Percentiles rank a stretch among this genome's conserved stretches.
phyloP scores from a whole-genome alignment of 2,797 vertebrate genomes.

The Bothrops alternatus region DNA sequence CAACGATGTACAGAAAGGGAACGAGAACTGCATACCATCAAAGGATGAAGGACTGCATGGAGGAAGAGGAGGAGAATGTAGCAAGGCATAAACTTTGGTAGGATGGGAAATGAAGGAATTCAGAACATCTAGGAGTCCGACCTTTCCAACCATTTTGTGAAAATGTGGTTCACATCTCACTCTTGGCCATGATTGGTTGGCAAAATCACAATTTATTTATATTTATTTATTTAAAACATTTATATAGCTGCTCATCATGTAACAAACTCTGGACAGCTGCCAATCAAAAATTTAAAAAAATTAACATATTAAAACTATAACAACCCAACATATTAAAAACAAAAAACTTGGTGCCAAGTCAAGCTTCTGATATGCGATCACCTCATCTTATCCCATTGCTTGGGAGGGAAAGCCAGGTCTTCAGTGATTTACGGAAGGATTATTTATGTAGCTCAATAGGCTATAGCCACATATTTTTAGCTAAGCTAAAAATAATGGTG shows the following conservation, averaged over 20 bases:
- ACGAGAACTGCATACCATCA: slow-evolving; percentile 2
- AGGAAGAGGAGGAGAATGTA: neutral
- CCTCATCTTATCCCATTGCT: neutral
- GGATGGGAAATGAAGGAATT: slow-evolving; percentile 34
- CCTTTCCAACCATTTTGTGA: slow-evolving; percentile 39
- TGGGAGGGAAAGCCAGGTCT: neutral
- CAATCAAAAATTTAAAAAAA: neutral
- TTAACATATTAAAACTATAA: neutral
- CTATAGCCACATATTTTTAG: neutral
- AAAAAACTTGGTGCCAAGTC: neutral
- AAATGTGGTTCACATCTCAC: neutral
- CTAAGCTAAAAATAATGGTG: slow-evolving; percentile 2
- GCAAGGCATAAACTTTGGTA: slow-evolving; percentile 33
- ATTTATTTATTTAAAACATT: neutral
- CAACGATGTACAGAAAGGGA: slow-evolving; percentile 17
- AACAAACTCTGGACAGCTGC: neutral
- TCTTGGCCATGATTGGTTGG: neutral
- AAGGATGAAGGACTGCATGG: slow-evolving; percentile 10
- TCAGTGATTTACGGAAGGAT: neutral
- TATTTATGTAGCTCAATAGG: neutral
- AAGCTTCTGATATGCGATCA: neutral
- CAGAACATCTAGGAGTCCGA: slow-evolving; percentile 34
- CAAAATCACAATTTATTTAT: neutral
- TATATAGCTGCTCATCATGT: neutral
- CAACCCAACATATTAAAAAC: neutral